phyloP scores from a whole-genome alignment of 2,113 vertebrate genomes.

The Macquaria australasica region DNA sequence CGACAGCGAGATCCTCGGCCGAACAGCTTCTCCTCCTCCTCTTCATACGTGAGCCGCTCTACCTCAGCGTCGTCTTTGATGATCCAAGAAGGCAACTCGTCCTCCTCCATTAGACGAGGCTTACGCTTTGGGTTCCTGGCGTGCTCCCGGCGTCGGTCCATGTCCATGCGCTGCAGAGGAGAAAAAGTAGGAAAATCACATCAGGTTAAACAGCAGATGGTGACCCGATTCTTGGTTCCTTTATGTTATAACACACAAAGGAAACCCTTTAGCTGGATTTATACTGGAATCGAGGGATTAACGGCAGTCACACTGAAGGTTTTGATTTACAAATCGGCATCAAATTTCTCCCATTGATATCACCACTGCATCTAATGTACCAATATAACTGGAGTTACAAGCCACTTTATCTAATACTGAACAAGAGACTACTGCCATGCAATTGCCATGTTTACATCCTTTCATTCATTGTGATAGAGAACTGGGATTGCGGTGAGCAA shows the following conservation, averaged over 20 bases:
- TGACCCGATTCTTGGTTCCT: background rate
- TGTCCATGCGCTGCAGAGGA: slow-evolving; percentile 89
- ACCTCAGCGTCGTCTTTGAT: slow-evolving; percentile 97
- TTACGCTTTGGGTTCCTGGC: slow-evolving; percentile 95
- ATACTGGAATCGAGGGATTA: background rate
- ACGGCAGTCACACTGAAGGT: background rate
- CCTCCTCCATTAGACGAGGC: slow-evolving; percentile 96
- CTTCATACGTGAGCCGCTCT: slow-evolving; percentile 94
- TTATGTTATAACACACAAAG: background rate
- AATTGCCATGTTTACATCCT: background rate
- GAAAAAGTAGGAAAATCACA: background rate
- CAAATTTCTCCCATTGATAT: too few species aligned
- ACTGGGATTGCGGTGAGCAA: background rate
- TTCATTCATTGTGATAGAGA: too few species aligned
- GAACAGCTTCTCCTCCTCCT: slow-evolving; percentile 97
- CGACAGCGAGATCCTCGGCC: slow-evolving; percentile 94
- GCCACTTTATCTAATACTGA: background rate
- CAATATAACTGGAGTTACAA: background rate
- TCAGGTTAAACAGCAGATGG: background rate
- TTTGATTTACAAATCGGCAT: background rate
- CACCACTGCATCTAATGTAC: background rate
- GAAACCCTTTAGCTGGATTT: too few species aligned
- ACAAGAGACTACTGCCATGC: background rate
- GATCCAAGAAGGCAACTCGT: slow-evolving; percentile 96
- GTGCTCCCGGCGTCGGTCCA: slow-evolving; percentile 94